A percentile compares a stretch with the other conserved stretches of the same genome.
Conservation (phyloP, 2,113 vertebrate species). For the Semnornis frantzii region DNA sequence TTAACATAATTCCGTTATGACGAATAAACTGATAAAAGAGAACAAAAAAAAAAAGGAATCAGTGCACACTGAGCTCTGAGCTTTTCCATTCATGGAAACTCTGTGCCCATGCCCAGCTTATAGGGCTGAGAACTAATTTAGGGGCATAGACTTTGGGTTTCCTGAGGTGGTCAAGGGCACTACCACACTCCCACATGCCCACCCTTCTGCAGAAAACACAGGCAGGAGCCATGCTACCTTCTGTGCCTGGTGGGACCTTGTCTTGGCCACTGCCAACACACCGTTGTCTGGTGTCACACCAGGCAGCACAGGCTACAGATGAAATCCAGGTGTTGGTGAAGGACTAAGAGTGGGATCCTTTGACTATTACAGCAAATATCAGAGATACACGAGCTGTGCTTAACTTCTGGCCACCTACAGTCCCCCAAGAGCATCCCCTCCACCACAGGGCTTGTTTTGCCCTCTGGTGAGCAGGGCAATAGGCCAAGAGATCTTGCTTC, state of each 20-base stretch:
- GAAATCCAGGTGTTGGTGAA: background rate
- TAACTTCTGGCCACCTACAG: background rate
- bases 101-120: background rate
- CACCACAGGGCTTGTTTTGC: background rate
- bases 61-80: background rate
- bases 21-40: background rate
- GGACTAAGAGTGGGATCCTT: background rate
- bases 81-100: background rate
- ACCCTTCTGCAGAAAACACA: fast-evolving
- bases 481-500: background rate
- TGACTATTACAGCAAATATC: background rate
- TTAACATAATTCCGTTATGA: background rate
- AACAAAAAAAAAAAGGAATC: background rate
- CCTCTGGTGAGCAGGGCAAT: background rate
- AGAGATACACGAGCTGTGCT: background rate
- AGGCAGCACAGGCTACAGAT: background rate
- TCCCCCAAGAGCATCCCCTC: background rate
- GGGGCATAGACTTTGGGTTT: background rate
- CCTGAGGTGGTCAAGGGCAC: fast-evolving
- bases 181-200: fast-evolving
- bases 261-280: background rate
- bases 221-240: background rate
- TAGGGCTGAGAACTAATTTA: background rate
- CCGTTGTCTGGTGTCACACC: fast-evolving
- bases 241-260: fast-evolving